Base-by-base conservation (phyloP, 2,888 invertebrate genomes). In the Pristionchus fissidentatus region DNA sequence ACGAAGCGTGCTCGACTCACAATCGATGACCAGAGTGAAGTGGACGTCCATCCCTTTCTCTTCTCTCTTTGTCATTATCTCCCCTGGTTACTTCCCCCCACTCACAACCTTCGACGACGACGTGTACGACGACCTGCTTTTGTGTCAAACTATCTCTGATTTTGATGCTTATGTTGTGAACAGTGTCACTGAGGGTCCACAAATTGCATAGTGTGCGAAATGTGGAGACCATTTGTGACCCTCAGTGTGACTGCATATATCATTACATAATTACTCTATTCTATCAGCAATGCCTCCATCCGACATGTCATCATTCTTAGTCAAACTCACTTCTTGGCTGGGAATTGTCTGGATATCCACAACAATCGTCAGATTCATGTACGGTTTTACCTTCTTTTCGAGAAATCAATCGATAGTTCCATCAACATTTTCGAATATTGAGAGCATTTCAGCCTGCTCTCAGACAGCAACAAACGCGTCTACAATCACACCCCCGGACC, bases 401-500 rank as follows among this genome's bases (percentile, higher is more conserved):
- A n/a, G n/a, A n/a, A n/a, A n/a, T n/a, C 87, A 41, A 62, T 88
- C 57, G 79, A 89, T 32, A 57, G 89, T 84, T 83, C 86, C 46
- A 85, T 88, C 88, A 89, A n/a, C 19, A 66, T 35, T 66, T 19
- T 38, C 38, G 38, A 15, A 10, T 35, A 0, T 38, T 29, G 15
- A 13, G 29, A 26, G 10, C n/a, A 77, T 90, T 88, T 85, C 84
- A 91, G 91, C 60, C 83, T 91, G 13, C 49, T 89, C 38, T 75
- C 90, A 32, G 91, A 91, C 85, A 75, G 86, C 35, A 91, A 91
- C 85, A 91, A 91, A 83, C 75, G 87, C 10, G 88, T 88, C 22
- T 91, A 90, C 86, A 88, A 89, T 81, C 91, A 91, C 83, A 88
- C 87, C 19, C 91, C 91, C 7, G 91, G 91, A 5, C 89, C 88